Conservation (phyloP, 2,888 invertebrate genomes). For the Meandrusa payeni region DNA sequence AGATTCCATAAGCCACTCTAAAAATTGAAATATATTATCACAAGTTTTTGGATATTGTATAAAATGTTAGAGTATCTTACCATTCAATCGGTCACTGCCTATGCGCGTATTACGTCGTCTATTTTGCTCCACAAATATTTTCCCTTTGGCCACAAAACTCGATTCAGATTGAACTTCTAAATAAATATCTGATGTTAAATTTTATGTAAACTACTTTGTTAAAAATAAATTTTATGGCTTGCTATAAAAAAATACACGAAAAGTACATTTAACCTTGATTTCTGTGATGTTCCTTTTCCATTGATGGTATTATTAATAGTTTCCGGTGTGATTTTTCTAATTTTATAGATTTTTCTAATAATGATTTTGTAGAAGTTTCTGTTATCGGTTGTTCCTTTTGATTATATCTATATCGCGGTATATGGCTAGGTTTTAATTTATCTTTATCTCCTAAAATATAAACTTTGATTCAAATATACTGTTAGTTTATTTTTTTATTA, state of each 20-base stretch:
- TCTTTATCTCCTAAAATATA: constrained; percentile 14
- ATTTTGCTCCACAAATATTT: constrained; percentile 27
- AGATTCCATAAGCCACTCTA: constrained; percentile 23
- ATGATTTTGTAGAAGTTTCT: too few species aligned
- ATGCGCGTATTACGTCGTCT: constrained; percentile 1
- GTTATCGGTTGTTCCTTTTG: constrained; percentile 26
- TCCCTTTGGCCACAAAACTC: too few species aligned
- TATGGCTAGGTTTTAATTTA: constrained; percentile 43
- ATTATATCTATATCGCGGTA: constrained; percentile 40
- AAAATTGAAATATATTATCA: not conserved
- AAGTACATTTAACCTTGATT: constrained; percentile 1
- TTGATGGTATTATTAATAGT: constrained; percentile 7
- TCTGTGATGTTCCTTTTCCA: constrained; percentile 1
- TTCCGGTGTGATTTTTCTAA: constrained; percentile 14
- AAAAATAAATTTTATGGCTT: too few species aligned
- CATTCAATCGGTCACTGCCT: constrained; percentile 17
- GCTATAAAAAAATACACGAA: not conserved
- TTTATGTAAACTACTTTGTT: too few species aligned
- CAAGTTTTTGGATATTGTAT: not conserved
- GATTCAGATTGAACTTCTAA: constrained; percentile 10
- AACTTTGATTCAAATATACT: not conserved
- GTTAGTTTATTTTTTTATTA: constrained; percentile 6
- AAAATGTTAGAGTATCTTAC: not conserved
- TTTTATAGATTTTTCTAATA: constrained; percentile 1
- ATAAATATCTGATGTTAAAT: not conserved